Conservation (phyloP, 2,113 vertebrate species). For the Eleginops maclovinus region DNA sequence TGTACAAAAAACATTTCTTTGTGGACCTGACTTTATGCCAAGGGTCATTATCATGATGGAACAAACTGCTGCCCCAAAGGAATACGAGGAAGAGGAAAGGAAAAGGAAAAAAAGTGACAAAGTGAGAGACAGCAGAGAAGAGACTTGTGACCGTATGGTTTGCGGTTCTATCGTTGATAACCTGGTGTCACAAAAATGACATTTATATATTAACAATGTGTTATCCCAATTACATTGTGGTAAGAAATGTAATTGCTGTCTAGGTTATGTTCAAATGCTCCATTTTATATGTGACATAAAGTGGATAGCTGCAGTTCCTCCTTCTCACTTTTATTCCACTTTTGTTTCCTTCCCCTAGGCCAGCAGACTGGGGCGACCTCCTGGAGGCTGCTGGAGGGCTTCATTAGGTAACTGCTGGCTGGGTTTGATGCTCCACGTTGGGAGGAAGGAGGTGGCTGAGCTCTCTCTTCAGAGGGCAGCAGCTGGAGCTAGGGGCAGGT, state of each 20-base stretch:
- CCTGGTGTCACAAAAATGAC: background rate
- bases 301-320: background rate
- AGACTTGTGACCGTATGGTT: too few species aligned
- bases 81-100: background rate
- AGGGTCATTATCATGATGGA: conserved; percentile 13
- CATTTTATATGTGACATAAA: background rate
- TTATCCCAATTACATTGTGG: background rate
- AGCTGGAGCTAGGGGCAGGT: conserved; percentile 25
- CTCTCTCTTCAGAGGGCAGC: conserved; percentile 29
- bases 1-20: background rate
- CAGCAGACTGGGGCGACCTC: conserved; percentile 14
- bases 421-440: conserved; percentile 20
- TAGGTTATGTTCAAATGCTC: background rate
- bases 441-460: conserved; percentile 28
- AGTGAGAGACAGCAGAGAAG: background rate
- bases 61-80: conserved; percentile 4
- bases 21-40: conserved; percentile 1
- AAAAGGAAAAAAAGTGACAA: background rate
- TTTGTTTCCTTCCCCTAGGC: conserved; percentile 38
- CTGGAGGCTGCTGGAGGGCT: conserved; percentile 45
- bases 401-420: conserved; percentile 49
- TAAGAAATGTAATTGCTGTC: background rate
- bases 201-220: background rate
- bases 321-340: conserved; percentile 1
- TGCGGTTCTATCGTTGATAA: background rate